A percentile compares a stretch with the other conserved stretches of the same genome.
Conservation (phyloP, 2,888 invertebrate species). For the Conistra vaccinii region DNA sequence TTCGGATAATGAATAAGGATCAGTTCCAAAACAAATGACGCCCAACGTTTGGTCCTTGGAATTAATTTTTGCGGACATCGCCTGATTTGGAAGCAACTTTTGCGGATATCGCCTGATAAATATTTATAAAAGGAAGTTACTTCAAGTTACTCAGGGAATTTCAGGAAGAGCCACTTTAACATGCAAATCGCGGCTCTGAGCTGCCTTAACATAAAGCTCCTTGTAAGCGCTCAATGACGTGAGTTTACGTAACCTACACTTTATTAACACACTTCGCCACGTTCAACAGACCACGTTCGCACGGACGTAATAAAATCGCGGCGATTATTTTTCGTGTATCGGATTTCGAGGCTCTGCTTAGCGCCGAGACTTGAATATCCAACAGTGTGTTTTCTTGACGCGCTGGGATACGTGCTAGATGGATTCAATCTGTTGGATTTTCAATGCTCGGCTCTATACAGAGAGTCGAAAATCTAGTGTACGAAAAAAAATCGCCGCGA, state of each 20-base stretch:
- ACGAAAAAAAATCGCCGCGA: no score
- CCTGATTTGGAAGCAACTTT: neutral
- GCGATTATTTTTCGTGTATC: no score
- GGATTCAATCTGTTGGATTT: no score
- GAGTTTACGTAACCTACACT: neutral
- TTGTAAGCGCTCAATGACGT: neutral
- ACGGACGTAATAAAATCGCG: no score
- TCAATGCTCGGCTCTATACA: no score
- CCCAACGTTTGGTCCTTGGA: neutral
- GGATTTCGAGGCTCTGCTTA: no score
- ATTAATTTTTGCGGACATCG: neutral
- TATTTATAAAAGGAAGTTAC: neutral
- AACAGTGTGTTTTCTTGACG: no score
- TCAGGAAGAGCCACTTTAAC: neutral
- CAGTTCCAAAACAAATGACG: neutral
- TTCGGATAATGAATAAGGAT: neutral
- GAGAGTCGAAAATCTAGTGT: no score
- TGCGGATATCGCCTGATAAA: constrained; percentile 9
- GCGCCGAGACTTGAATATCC: no score
- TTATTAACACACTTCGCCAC: neutral
- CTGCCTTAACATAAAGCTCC: constrained; percentile 3
- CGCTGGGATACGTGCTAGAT: no score
- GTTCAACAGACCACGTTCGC: no score
- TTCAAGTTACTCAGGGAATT: constrained; percentile 8
- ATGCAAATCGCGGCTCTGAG: constrained; percentile 12